Evolutionary conservation across 2,888 invertebrate genomes (phyloP), one percentile per base, ranked within the genome.

Genomic region (Cantharis flavilabris): DNA sequence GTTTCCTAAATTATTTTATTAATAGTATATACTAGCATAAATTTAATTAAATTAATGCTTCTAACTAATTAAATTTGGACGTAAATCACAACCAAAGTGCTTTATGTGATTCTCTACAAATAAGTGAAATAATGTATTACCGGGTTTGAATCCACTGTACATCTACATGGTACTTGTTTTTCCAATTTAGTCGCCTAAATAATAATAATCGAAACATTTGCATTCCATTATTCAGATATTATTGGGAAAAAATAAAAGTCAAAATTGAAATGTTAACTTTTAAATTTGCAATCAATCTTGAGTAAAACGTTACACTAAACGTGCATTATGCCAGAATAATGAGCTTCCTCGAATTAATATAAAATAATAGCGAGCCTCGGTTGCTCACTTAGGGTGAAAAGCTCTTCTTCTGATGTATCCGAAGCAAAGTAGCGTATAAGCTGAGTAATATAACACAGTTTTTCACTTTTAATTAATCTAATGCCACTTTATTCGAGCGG

Each of bases 391-490:
- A 85, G 85, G 84, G 83, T 83, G 81, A 78, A 84, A 81, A 82
- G 79, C 82, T 65, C 65, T 82, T 81, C 80, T 81, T 82, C 83
- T 84, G 84, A 85, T 84, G 84, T 82, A 82, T 83, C 82, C 79
- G 75, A 78, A 76, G 80, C 76, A 84, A 84, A 83, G 82, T 80
- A 84, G 81, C 83, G 79, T 77, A 82, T 81, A 81, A 81, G 79
- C 80, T 82, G 79, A 77, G 83, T 85, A 86, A 86, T 85, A 85
- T 84, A 87, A 87, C 87, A 87, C 86, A 87, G 85, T 87, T 87
- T 87, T 86, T 87, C 86, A 87, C 87, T 88, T 87, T 87, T 88
- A 88, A 88, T 88, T 88, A 88, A 87, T 88, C 87, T 86, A 84
- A 86, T 86, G 85, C 85, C 86, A 86, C 86, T 87, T 87, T 87